Base-by-base conservation (phyloP, 1,140 invertebrate genomes). In the Dryas iulia region DNA sequence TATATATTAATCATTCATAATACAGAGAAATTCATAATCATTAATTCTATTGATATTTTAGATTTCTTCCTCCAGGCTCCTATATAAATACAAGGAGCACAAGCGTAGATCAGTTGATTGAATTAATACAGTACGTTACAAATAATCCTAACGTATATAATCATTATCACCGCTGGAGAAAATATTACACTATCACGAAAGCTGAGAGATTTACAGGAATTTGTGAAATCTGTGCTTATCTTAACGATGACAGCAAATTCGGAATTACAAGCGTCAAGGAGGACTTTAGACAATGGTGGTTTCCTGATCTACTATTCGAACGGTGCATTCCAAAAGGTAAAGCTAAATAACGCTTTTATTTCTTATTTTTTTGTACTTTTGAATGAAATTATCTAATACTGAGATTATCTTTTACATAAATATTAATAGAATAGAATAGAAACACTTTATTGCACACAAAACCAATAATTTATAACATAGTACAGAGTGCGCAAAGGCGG, bases 271-370 rank as follows among this genome's bases (percentile, higher is more conserved):
- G 58, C 28, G 57, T 73, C 3, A 77, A 83, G 56, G 71, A 67
- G n/a, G 35, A 78, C 18, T 86, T 90, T 33, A 78, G 86, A 53
- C 72, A 70, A 8, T 90, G 87, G 87, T 90, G 87, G 87, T 79
- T 78, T 53, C 54, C 62, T 10, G 75, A 72, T 1, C 59, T 73
- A 0, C 56, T 86, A 18, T 60, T 62, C 11, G 64, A 79, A 1
- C 81, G 70, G 24, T 89, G 86, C 58, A 59, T 74, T 21, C 79
- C 82, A 6, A 81, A 73, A 68, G 77, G 81, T 1, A 0, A 47
- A 35, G 7, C 5, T 35, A 35, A 35, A n/a, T 8, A n/a, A n/a
- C n/a, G n/a, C n/a, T n/a, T n/a, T n/a, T n/a, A n/a, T n/a, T n/a
- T n/a, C n/a, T n/a, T n/a, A n/a, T n/a, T n/a, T n/a, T n/a, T n/a